Base-by-base conservation (phyloP, 1,140 invertebrate species). In the Hycleus phaleratus region DNA sequence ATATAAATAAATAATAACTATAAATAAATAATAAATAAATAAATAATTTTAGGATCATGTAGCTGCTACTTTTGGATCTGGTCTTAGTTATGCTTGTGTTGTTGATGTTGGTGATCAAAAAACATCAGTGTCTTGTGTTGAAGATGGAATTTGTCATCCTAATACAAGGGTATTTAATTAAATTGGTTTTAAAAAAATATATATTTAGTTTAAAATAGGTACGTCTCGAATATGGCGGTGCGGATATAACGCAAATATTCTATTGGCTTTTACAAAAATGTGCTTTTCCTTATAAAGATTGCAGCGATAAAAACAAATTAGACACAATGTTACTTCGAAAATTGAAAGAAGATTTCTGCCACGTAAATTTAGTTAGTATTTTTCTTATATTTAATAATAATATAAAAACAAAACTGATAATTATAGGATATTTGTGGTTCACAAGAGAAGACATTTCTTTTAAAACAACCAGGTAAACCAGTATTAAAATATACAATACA, bases 91-190 rank as follows among this genome's bases (percentile, higher is more conserved):
- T 73, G 93, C 93, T 6, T 97, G 94, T 79, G 92, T 97, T 10
- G 88, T 98, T 5, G 94, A 98, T 74, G 87, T 97, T 46, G 95
- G 95, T 0, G 93, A 95, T 72, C 90, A 95, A 73, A 97, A 97
- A 78, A 95, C 91, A 1, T 91, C 92, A 0, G 86, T 97, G 10
- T 95, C 91, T 8, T 98, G 95, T 78, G 92, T 97, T 3, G 94
- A 97, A 77, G 94, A 97, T 81, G 93, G 92, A 9, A 91, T 97
- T 52, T 96, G 93, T 46, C 90, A 94, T 68, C 83, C 87, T 69
- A 87, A 88, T 49, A 94, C 93, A 0, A 80, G 93, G 69, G 81
- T 91, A 42, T 32, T 32, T 32, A 5, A 32, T 4, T 32, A 32
- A 12, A 47, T 47, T 47, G 4, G 3, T 47, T 47, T 24, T 38